Conservation (phyloP, 2,113 vertebrate genomes). For the Atrichornis clamosus region DNA sequence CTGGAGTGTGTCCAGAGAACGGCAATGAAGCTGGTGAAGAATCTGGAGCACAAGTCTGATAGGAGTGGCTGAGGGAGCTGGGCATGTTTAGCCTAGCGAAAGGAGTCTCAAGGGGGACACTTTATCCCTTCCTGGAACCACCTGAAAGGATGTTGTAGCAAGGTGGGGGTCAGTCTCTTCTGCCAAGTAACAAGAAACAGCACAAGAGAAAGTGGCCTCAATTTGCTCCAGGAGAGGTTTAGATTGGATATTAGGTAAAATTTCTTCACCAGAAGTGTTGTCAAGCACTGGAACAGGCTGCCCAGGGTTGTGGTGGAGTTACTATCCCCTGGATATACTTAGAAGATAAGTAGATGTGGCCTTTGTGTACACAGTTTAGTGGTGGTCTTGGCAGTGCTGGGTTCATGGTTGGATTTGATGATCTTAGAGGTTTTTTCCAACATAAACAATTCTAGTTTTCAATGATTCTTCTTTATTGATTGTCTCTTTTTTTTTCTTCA, state of each 20-base stretch:
- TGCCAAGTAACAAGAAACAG: background rate
- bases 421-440: background rate
- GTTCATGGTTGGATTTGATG: background rate
- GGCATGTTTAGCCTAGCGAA: background rate
- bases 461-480: background rate
- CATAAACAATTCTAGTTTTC: background rate
- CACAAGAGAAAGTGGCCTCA: background rate
- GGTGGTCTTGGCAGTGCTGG: background rate
- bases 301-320: background rate
- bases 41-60: background rate
- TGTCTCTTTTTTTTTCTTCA: background rate
- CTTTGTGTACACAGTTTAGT: background rate
- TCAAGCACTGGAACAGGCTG: background rate
- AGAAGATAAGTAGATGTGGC: rapidly evolving
- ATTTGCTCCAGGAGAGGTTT: background rate
- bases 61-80: background rate
- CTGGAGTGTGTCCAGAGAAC: background rate
- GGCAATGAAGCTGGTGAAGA: background rate
- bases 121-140: background rate
- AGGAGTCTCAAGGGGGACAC: background rate
- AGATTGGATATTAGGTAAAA: background rate
- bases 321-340: background rate
- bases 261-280: background rate
- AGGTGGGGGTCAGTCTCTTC: background rate
- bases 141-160: background rate